phyloP scores from a whole-genome alignment of 2,888 invertebrate species.

The Scaptomyza tumidula region DNA sequence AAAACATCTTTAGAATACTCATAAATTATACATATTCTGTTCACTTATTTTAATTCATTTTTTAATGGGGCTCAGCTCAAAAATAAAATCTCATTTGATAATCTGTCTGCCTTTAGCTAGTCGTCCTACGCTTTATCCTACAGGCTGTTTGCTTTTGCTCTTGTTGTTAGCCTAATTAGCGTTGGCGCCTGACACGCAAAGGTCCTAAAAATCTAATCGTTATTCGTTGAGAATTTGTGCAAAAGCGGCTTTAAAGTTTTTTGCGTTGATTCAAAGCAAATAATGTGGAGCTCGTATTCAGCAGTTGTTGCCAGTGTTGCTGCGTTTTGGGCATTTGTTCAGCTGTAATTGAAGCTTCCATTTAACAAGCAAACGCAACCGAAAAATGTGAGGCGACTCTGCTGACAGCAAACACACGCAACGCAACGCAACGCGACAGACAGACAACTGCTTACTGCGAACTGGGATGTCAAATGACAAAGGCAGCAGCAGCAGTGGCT shows the following conservation, averaged over 20 bases:
- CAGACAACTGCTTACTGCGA: conserved; percentile 30
- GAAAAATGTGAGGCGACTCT: conserved; percentile 51
- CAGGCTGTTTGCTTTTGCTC: neutral
- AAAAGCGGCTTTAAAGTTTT: conserved; percentile 64
- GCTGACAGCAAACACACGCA: conserved; percentile 70
- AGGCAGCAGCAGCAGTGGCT: conserved; percentile 5
- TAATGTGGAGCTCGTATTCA: conserved; percentile 23
- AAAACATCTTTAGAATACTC: neutral
- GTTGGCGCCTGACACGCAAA: conserved; percentile 34
- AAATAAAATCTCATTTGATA: conserved; percentile 5
- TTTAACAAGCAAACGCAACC: conserved; percentile 25
- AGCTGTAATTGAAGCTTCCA: conserved; percentile 68
- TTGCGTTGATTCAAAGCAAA: conserved; percentile 26
- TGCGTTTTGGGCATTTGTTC: conserved; percentile 44
- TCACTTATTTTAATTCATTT: neutral
- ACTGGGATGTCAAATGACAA: conserved; percentile 57
- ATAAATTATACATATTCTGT: neutral
- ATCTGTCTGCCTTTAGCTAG: neutral
- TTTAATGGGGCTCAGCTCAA: neutral
- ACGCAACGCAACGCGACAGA: conserved; percentile 44
- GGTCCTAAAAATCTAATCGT: conserved; percentile 14
- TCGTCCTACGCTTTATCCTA: neutral
- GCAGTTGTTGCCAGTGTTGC: conserved; percentile 14
- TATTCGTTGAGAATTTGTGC: conserved; percentile 23
- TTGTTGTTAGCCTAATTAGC: conserved; percentile 52